Conservation (phyloP, 2,113 vertebrate species). For the Podilymbus podiceps region DNA sequence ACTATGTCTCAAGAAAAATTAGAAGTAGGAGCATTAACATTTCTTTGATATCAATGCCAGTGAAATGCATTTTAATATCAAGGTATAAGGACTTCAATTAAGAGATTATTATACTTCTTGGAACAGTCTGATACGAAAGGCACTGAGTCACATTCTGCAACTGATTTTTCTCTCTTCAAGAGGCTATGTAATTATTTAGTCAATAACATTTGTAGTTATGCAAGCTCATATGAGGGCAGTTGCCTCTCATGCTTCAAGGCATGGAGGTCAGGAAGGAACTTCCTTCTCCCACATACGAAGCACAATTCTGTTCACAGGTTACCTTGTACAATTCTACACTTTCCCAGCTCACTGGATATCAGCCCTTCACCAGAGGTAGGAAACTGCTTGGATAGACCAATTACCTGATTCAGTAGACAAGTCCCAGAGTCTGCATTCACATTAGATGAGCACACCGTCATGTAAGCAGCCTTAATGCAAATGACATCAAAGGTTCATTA, state of each 20-base stretch:
- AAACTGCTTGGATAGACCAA: background rate
- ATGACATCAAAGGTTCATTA: background rate
- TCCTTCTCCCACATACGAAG: background rate
- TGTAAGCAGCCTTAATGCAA: background rate
- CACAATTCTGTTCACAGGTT: background rate
- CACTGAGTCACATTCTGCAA: slow-evolving; percentile 57
- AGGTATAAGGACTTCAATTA: slow-evolving; percentile 46
- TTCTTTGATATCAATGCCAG: slow-evolving; percentile 40
- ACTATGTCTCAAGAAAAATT: slow-evolving; percentile 23
- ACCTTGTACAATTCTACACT: background rate
- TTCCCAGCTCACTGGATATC: background rate
- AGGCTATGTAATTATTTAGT: slow-evolving; percentile 42
- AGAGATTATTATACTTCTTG: slow-evolving; percentile 44
- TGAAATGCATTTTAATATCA: slow-evolving; percentile 47
- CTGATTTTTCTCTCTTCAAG: slow-evolving; percentile 32
- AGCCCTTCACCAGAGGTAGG: slow-evolving; percentile 5
- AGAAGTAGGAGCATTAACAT: slow-evolving; percentile 33
- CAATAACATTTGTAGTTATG: slow-evolving; percentile 35
- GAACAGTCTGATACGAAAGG: slow-evolving; percentile 53
- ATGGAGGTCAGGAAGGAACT: slow-evolving; percentile 38
- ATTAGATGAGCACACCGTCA: background rate
- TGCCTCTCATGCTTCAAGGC: slow-evolving; percentile 25
- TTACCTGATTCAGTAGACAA: background rate
- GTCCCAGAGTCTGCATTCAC: background rate
- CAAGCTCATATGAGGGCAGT: slow-evolving; percentile 21